Base-by-base conservation (phyloP, 1,140 invertebrate species). In the Pseudomyrmex dendroicus region DNA sequence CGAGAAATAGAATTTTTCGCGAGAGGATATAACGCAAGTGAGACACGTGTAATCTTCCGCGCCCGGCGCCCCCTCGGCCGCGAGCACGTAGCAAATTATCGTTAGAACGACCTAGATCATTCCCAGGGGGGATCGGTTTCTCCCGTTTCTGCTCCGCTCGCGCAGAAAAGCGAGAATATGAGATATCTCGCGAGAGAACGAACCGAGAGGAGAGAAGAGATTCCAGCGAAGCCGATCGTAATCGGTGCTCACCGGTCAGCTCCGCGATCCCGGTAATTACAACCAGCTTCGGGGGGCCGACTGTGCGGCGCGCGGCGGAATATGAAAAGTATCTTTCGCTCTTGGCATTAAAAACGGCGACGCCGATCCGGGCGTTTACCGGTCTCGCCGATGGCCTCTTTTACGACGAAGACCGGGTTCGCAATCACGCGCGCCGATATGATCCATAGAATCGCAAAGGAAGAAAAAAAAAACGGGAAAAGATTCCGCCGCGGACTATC, bases 281-380 rank as follows among this genome's bases (percentile, higher is more conserved):
- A 84, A 73, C 44, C 83, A 84, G 67, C 63, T 52, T 77, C 35
- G 35, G 35, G 35, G 59, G 63, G n/a, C 35, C 44, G 62, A 57
- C 25, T 15, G 84, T 64, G 46, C 13, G 50, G 46, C 17, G 50
- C 61, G 44, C 44, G 46, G 57, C 52, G 84, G 48, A 83, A 83
- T 85, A 85, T 83, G 84, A 85, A 83, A 82, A 84, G 83, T 84
- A 61, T 78, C 73, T 84, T n/a, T 25, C 48, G 35, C 54, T 35
- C 44, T 17, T 52, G 84, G 46, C 35, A 80, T 84, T 84, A 84
- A 80, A 35, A 80, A 84, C 83, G 72, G 48, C 70, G 70, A 64
- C 48, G 57, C 25, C 22, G 66, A 80, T 52, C 66, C 63, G 66
- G 48, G 48, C 68, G 56, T 80, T 70, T 86, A 84, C 67, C 50